Conservation (phyloP, 2,888 invertebrate species). For the Tryphoninae sp. region DNA sequence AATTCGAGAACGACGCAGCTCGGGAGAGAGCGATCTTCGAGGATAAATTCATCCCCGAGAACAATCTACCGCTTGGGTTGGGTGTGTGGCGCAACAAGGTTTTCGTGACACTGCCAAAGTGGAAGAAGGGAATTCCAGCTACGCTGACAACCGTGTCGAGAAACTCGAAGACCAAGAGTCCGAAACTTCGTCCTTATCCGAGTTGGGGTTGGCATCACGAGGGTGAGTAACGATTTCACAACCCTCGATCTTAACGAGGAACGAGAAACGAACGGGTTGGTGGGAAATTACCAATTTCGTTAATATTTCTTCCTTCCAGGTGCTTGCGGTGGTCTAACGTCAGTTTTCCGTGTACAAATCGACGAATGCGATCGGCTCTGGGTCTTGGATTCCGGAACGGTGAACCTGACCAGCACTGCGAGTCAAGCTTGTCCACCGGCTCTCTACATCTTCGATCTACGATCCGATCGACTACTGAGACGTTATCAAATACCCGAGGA, state of each 20-base stretch:
- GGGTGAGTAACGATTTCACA: constrained; percentile 78
- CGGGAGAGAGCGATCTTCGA: constrained; percentile 84
- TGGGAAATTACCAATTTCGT: no score
- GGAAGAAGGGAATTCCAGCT: constrained; percentile 89
- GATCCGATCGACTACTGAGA: constrained; percentile 85
- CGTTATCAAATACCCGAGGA: constrained; percentile 86
- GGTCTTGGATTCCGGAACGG: constrained; percentile 91
- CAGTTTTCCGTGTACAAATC: constrained; percentile 89
- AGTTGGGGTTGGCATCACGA: constrained; percentile 87
- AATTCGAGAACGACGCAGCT: constrained; percentile 84
- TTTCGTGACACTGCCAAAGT: constrained; percentile 89
- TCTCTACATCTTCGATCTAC: constrained; percentile 88
- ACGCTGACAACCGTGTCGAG: constrained; percentile 87
- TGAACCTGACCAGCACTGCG: constrained; percentile 85
- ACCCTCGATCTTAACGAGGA: neutral
- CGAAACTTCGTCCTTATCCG: constrained; percentile 88
- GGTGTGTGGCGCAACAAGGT: constrained; percentile 87
- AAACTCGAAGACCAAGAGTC: constrained; percentile 83
- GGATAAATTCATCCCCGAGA: constrained; percentile 86
- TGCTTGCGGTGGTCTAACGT: constrained; percentile 87
- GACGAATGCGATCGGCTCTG: constrained; percentile 90
- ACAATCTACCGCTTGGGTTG: constrained; percentile 89
- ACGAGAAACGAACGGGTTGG: neutral
- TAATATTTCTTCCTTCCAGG: constrained; percentile 72
- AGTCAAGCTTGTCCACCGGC: constrained; percentile 89